These are phyloP conservation scores for Morelia viridis DNA, from an alignment of 2,797 vertebrate genomes.

Conservation along the genomic window DNA sequence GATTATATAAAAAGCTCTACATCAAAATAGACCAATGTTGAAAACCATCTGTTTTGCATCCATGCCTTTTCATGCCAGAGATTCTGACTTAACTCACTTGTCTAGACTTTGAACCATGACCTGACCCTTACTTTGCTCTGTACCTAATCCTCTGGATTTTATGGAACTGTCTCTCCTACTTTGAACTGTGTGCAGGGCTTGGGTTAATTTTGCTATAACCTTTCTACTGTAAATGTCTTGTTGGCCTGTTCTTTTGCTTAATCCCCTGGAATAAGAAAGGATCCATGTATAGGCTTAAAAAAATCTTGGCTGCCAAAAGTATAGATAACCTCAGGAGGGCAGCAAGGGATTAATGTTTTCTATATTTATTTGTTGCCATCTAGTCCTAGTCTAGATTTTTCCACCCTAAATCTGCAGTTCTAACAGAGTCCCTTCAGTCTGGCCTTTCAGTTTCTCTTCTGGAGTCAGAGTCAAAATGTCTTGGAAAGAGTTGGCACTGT, in stretches of 20 bases:
- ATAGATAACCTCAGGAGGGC: background rate
- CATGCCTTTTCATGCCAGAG: background rate
- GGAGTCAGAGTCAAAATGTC: background rate
- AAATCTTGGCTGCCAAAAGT: background rate
- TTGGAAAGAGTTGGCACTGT: background rate
- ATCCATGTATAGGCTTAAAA: background rate
- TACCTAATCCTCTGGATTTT: background rate
- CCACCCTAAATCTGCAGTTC: background rate
- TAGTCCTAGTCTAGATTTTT: background rate
- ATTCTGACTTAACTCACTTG: background rate
- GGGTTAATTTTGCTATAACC: background rate
- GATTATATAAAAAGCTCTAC: background rate
- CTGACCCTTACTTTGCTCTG: background rate
- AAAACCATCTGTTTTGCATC: background rate
- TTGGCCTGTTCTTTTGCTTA: background rate
- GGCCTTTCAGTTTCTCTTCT: background rate
- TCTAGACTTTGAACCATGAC: background rate
- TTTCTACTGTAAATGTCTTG: background rate
- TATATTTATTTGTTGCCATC: background rate
- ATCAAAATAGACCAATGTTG: background rate
- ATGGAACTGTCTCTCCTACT: background rate
- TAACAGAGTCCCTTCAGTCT: background rate
- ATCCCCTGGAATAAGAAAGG: background rate
- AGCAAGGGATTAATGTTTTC: background rate
- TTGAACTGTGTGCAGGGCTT: background rate